A percentile compares a stretch with the other conserved stretches of the same genome.
Conservation (phyloP, 2,888 invertebrate species). For the Mesopsocus fuscifrons region DNA sequence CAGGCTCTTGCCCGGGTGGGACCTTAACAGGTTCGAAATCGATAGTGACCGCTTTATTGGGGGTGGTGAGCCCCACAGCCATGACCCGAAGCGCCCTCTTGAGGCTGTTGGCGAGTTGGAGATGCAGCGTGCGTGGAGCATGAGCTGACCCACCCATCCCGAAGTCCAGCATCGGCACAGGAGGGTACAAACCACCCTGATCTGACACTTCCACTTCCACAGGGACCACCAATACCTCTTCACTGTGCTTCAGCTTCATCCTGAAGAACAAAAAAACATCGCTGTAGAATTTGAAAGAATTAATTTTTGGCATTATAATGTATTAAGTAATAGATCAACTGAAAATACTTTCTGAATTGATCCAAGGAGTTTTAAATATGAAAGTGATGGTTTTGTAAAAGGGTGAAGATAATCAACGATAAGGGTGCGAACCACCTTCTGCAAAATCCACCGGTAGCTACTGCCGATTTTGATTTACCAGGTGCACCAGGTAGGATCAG, state of each 20-base stretch:
- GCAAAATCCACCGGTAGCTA: too few species aligned
- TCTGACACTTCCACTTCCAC: constrained; percentile 63
- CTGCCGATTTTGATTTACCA: too few species aligned
- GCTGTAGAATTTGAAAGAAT: too few species aligned
- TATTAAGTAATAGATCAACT: too few species aligned
- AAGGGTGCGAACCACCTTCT: too few species aligned
- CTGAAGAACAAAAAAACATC: constrained; percentile 24
- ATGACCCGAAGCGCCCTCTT: constrained; percentile 40
- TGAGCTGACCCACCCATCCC: constrained; percentile 58
- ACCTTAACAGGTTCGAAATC: constrained; percentile 45
- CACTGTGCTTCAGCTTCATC: constrained; percentile 47
- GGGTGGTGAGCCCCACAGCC: constrained; percentile 37
- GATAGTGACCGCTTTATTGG: constrained; percentile 33
- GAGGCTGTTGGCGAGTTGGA: constrained; percentile 47
- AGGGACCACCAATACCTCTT: constrained; percentile 55
- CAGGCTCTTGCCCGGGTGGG: constrained; percentile 38
- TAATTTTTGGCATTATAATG: too few species aligned
- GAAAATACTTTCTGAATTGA: too few species aligned
- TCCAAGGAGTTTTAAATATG: too few species aligned
- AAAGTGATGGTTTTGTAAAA: too few species aligned
- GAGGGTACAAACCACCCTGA: constrained; percentile 52
- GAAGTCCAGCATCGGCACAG: constrained; percentile 62
- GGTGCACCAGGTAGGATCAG: too few species aligned
- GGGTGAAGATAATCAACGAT: too few species aligned
- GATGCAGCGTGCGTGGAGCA: constrained; percentile 36